A percentile compares a stretch with the other conserved stretches of the same genome.
These are phyloP conservation scores for Fragum sueziense DNA, from an alignment of 2,888 invertebrate species.

Conservation along the genomic window DNA sequence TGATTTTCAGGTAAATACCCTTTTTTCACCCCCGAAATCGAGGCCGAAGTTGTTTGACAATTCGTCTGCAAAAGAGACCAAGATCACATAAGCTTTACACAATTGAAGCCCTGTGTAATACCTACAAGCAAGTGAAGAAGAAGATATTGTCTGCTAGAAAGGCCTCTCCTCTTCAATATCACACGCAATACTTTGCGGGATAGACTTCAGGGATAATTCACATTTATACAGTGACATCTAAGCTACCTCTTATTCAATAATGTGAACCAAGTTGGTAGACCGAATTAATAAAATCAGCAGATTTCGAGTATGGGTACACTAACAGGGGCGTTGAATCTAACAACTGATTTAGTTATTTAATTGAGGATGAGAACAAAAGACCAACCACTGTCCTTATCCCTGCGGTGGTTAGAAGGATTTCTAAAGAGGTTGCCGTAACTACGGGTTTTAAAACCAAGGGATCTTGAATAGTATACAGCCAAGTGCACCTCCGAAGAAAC, in stretches of 20 bases:
- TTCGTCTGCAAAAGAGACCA: no score
- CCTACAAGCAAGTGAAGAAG: slow-evolving; percentile 25
- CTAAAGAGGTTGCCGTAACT: slow-evolving; percentile 25
- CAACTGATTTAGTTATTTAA: slow-evolving; percentile 31
- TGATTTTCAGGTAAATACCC: no score
- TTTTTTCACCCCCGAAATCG: no score
- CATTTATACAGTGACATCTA: slow-evolving; percentile 12
- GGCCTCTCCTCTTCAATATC: slow-evolving; percentile 14
- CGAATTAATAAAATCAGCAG: slow-evolving; percentile 32
- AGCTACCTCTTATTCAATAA: slow-evolving; percentile 18
- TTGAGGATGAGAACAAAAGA: slow-evolving; percentile 27
- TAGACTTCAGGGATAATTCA: slow-evolving; percentile 24
- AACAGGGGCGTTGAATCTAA: slow-evolving; percentile 20
- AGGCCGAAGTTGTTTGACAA: no score
- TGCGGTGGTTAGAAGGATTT: slow-evolving; percentile 34
- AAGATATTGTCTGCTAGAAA: slow-evolving; percentile 20
- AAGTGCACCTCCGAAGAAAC: slow-evolving; percentile 22
- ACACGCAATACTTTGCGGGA: slow-evolving; percentile 30
- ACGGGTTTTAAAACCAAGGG: slow-evolving; percentile 15
- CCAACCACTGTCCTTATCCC: slow-evolving; percentile 1
- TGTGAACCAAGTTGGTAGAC: slow-evolving; percentile 9
- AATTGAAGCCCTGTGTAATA: slow-evolving; percentile 9
- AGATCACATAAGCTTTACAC: background rate
- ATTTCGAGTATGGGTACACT: slow-evolving; percentile 39
- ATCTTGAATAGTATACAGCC: slow-evolving; percentile 27